Evolutionary conservation across 2,113 vertebrate genomes (phyloP).

Genomic region (Thymallus thymallus): DNA sequence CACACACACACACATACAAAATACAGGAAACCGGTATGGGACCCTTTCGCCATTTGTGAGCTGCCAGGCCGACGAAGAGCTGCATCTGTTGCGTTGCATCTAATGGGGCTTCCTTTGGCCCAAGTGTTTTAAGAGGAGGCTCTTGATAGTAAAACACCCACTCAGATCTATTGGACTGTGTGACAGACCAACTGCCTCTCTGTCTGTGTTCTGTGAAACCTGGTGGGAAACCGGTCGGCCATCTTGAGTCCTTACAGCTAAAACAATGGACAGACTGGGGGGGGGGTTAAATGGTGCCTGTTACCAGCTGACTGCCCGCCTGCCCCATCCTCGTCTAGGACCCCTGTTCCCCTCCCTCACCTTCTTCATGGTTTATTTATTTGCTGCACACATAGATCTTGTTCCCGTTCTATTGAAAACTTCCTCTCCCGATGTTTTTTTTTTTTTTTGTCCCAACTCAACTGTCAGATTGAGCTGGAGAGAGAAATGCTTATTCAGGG

Average conservation of each 20-base stretch:
- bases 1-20: background rate
- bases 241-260: conserved; percentile 38
- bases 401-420: conserved; percentile 15
- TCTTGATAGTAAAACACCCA: conserved; percentile 6
- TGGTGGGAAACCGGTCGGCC: conserved; percentile 22
- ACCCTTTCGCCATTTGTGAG: conserved; percentile 34
- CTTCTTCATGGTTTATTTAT: conserved; percentile 6
- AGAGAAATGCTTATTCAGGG: background rate
- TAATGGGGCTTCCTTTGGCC: conserved; percentile 19
- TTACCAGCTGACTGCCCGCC: conserved; percentile 29
- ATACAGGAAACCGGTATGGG: conserved; percentile 44
- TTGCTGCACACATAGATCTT: conserved; percentile 16
- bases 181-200: conserved; percentile 8
- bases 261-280: conserved; percentile 14
- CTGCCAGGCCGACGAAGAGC: background rate
- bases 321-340: background rate
- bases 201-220: conserved; percentile 6
- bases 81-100: conserved; percentile 24
- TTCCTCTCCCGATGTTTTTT: background rate
- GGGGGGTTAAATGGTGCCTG: conserved; percentile 32
- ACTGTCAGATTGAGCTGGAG: background rate
- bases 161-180: too few species aligned
- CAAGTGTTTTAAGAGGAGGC: conserved; percentile 21
- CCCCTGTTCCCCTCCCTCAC: background rate
- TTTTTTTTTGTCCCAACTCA: conserved; percentile 1